Base-by-base conservation (phyloP, 1,140 invertebrate species). In the Cepaea nemoralis region DNA sequence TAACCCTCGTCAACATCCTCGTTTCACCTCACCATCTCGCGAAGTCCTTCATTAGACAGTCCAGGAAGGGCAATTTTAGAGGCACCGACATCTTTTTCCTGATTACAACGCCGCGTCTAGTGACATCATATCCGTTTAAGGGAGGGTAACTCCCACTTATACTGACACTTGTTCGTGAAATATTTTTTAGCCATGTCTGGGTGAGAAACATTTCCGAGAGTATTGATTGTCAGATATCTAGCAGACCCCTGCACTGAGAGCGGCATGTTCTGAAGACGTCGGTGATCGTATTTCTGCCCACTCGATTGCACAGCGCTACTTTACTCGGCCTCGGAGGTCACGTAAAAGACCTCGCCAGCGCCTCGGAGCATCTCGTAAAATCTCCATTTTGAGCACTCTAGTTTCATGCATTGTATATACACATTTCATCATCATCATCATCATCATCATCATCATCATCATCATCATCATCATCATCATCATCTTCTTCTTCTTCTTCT, bases 81-180 rank as follows among this genome's bases (percentile, higher is more conserved):
- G 59, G 27, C 59, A 31, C 59, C 33, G 59, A 63, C 59, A 63
- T 63, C 59, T 31, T 19, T n/a, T 63, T 31, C 59, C n/a, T 63
- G 59, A 63, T 63, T 63, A 63, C 59, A 31, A 31, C 27, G 59
- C 59, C 59, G 33, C 59, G n/a, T 63, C 59, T 63, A 63, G 59
- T 63, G 59, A 63, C 59, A 63, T 63, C n/a, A 63, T 27, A 63
- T 63, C 59, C 59, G 59, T 63, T 63, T 27, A 63, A 24, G 59
- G 59, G 27, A 63, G 59, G 59, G 27, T 63, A 63, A 63, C 59
- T 63, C 59, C 59, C 59, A 63, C 59, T 63, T 63, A 63, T 27
- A 31, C 59, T 63, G 59, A 63, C 59, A 63, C 27, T 63, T 16
- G 59, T 63, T 31, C 22, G 1, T 31, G 59, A 19, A 31, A 63